Evolutionary conservation across 2,888 invertebrate species (phyloP).

Genomic region (Oegoconia quadripuncta): DNA sequence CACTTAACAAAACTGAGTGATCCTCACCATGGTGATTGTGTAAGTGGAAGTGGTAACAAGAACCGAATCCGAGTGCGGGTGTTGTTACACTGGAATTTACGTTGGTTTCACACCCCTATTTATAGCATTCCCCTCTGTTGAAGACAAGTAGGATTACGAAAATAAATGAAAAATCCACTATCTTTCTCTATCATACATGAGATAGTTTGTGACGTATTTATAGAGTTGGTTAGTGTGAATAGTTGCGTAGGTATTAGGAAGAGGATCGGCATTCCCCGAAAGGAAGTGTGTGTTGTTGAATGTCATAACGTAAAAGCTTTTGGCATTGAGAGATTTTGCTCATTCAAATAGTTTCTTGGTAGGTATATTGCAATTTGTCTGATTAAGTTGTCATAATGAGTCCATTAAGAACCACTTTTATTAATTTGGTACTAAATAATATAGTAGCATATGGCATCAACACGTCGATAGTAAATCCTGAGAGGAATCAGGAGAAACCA

Average conservation of each 20-base stretch:
- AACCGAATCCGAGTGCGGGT: constrained; percentile 77
- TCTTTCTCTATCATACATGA: constrained; percentile 49
- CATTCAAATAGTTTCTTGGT: no score
- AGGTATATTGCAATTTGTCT: no score
- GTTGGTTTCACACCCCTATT: constrained; percentile 68
- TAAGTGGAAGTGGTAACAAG: constrained; percentile 69
- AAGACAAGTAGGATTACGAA: constrained; percentile 63
- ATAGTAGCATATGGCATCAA: no score
- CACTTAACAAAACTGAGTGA: constrained; percentile 24
- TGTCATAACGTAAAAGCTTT: no score
- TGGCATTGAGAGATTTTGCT: no score
- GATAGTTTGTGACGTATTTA: constrained; percentile 33
- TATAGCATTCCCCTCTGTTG: constrained; percentile 58
- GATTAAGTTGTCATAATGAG: no score
- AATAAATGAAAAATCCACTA: constrained; percentile 69
- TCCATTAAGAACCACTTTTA: no score
- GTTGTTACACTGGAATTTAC: constrained; percentile 73
- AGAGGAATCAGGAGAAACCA: no score
- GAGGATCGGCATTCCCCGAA: neutral
- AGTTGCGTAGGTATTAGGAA: constrained; percentile 2
- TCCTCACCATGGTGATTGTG: constrained; percentile 67
- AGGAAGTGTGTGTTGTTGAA: no score
- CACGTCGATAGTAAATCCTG: no score
- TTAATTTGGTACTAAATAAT: no score
- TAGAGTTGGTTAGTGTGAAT: constrained; percentile 19